These are phyloP conservation scores for Tricholauxania praeusta DNA, from an alignment of 2,888 invertebrate genomes.

Conservation along the genomic window DNA sequence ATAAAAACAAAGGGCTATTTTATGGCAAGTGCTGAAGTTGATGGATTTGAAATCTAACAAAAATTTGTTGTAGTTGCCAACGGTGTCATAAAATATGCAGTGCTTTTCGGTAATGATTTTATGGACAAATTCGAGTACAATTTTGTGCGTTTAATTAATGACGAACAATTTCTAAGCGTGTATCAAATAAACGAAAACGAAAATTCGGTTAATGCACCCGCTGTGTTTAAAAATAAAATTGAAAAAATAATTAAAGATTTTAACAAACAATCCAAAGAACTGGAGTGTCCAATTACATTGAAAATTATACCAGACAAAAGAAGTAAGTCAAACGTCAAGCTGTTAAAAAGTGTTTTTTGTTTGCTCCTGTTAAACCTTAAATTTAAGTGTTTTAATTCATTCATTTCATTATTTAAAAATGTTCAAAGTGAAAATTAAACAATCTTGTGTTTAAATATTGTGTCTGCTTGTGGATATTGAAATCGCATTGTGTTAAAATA, in stretches of 20 bases:
- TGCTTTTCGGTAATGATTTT: slow-evolving; percentile 38
- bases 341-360: too few species aligned
- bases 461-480: too few species aligned
- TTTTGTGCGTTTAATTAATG: slow-evolving; percentile 14
- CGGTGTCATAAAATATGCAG: slow-evolving; percentile 27
- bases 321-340: too few species aligned
- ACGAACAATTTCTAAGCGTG: slow-evolving; percentile 1
- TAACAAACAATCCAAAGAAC: slow-evolving; percentile 17
- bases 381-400: too few species aligned
- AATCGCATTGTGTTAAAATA: too few species aligned
- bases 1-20: slow-evolving; percentile 14
- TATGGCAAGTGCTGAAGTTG: slow-evolving; percentile 10
- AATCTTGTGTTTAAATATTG: too few species aligned
- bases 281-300: slow-evolving; percentile 37
- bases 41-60: slow-evolving; percentile 19
- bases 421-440: too few species aligned
- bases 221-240: too few species aligned
- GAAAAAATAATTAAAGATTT: slow-evolving; percentile 32
- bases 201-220: slow-evolving; percentile 16
- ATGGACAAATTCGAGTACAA: slow-evolving; percentile 24
- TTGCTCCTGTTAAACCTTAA: too few species aligned
- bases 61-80: slow-evolving; percentile 34
- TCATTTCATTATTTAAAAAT: too few species aligned
- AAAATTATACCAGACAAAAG: slow-evolving; percentile 41
- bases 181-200: slow-evolving; percentile 28